Conservation (phyloP, 1,140 invertebrate species). For the Sycobia sp. region DNA sequence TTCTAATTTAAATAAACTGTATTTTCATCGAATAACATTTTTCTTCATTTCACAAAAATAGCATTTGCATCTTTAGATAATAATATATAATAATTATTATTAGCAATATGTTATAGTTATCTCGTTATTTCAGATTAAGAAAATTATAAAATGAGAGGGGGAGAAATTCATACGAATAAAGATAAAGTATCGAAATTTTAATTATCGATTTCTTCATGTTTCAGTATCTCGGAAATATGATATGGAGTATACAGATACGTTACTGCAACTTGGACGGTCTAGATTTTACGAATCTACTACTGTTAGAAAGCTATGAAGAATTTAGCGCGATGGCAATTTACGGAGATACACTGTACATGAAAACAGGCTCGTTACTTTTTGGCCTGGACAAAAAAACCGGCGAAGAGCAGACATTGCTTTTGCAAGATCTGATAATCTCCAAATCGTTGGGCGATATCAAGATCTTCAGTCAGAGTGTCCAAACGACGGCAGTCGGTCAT, state of each 20-base stretch:
- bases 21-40: no score
- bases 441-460: neutral
- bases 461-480: neutral
- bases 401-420: neutral
- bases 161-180: no score
- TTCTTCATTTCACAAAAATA: no score
- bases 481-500: neutral
- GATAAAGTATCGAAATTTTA: no score
- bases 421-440: neutral
- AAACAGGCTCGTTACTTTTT: neutral
- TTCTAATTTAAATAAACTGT: no score
- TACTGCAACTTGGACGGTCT: slow-evolving; percentile 9
- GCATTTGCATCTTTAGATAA: no score
- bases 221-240: neutral
- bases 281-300: neutral
- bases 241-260: neutral
- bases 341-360: neutral
- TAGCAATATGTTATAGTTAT: no score
- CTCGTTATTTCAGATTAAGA: no score
- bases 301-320: no score
- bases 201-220: no score
- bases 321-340: neutral
- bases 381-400: neutral
- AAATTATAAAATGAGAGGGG: no score
- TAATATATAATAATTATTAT: neutral